A percentile compares a stretch with the other conserved stretches of the same genome.
These are phyloP conservation scores for Rana temporaria DNA, from an alignment of 2,113 vertebrate genomes.

Conservation along the genomic window DNA sequence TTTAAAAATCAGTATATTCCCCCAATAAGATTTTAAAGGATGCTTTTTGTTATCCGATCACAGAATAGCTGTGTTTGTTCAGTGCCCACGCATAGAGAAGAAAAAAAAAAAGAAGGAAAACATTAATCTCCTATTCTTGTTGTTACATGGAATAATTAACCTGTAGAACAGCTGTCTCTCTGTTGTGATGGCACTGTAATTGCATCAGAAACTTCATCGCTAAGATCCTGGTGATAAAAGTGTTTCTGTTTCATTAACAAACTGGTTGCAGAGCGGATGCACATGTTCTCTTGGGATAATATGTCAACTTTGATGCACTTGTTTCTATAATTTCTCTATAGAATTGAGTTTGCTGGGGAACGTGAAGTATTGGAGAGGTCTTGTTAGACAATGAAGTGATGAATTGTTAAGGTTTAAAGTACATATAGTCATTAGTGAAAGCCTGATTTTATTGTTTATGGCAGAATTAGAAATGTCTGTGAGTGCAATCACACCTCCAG, in stretches of 20 bases:
- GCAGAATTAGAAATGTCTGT: too few species aligned
- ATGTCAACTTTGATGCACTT: slow-evolving; percentile 40
- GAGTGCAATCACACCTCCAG: too few species aligned
- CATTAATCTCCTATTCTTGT: slow-evolving; percentile 52
- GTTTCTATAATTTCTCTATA: slow-evolving; percentile 35
- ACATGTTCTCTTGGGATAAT: slow-evolving; percentile 32
- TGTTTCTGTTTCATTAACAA: slow-evolving; percentile 50
- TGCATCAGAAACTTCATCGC: slow-evolving; percentile 51
- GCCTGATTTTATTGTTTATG: too few species aligned
- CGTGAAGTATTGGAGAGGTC: background rate
- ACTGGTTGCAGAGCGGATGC: slow-evolving; percentile 34
- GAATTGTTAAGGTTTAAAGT: too few species aligned
- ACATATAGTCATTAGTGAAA: too few species aligned
- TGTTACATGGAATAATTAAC: slow-evolving; percentile 55
- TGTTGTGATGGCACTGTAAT: slow-evolving; percentile 55
- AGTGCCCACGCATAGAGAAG: background rate
- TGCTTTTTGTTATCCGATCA: too few species aligned
- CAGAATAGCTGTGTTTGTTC: slow-evolving; percentile 26
- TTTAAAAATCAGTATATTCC: too few species aligned
- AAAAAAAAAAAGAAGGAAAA: slow-evolving; percentile 33
- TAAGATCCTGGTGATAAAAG: slow-evolving; percentile 54
- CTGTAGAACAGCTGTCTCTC: slow-evolving; percentile 56
- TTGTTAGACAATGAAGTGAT: background rate
- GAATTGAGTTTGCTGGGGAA: background rate
- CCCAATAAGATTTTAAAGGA: too few species aligned